A percentile compares a stretch with the other conserved stretches of the same genome.
Conservation (phyloP, 2,113 vertebrate genomes). For the Cichladusa arquata region DNA sequence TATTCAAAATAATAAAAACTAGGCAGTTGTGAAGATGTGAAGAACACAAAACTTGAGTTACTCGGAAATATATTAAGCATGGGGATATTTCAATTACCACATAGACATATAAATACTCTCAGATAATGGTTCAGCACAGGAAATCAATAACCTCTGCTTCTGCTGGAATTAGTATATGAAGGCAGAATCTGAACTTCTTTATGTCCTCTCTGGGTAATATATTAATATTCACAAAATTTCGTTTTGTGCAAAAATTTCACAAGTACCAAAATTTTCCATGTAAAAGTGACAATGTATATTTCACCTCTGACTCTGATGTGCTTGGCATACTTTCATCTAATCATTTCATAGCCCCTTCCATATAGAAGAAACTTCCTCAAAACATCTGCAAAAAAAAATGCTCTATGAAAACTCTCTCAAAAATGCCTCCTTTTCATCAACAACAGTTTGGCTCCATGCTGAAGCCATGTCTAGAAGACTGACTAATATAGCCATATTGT, state of each 20-base stretch:
- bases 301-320: background rate
- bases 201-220: background rate
- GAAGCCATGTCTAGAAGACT: conserved; percentile 10
- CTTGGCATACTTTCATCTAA: background rate
- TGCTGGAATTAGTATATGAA: background rate
- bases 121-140: background rate
- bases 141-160: background rate
- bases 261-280: background rate
- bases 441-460: background rate
- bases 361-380: background rate
- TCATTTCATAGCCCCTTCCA: background rate
- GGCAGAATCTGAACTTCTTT: background rate
- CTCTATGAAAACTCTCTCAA: background rate
- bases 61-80: background rate
- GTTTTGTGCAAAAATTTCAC: background rate
- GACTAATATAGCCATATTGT: conserved; percentile 53
- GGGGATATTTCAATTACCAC: background rate
- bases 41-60: background rate
- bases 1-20: background rate
- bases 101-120: background rate
- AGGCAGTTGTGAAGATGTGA: background rate
- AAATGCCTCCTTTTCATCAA: background rate
- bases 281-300: background rate
- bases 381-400: background rate
- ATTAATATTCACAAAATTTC: background rate